These are phyloP conservation scores for Heterochromis multidens DNA, from an alignment of 2,113 vertebrate genomes.

Conservation along the genomic window DNA sequence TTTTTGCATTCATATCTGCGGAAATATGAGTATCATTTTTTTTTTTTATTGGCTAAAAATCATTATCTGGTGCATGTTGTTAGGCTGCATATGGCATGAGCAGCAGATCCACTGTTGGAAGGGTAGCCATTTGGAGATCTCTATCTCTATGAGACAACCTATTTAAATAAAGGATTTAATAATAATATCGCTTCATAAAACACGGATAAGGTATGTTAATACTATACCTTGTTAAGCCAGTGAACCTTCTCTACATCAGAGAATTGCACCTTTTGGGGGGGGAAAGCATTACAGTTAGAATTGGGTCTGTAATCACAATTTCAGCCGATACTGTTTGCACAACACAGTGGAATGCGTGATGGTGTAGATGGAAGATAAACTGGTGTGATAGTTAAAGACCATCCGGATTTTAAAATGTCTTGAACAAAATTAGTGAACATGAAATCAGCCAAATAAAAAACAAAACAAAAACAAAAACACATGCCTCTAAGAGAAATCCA, in stretches of 20 bases:
- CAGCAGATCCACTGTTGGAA: neutral
- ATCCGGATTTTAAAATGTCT: neutral
- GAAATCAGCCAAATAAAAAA: neutral
- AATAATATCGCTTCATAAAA: neutral
- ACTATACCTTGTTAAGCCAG: constrained; percentile 95
- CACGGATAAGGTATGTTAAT: neutral
- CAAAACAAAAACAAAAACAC: neutral
- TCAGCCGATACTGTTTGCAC: neutral
- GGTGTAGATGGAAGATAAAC: neutral
- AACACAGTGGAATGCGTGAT: neutral
- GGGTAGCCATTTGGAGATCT: neutral
- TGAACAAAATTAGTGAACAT: neutral
- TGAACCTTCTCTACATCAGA: constrained; percentile 89
- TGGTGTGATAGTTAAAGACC: neutral
- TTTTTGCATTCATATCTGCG: neutral
- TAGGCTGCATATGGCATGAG: neutral
- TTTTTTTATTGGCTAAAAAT: neutral
- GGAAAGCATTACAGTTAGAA: neutral
- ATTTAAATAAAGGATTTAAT: neutral
- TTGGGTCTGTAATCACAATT: neutral
- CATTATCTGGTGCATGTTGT: neutral
- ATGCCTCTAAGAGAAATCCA: neutral
- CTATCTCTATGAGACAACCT: neutral
- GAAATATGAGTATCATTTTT: neutral
- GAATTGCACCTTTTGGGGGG: constrained; percentile 82